Evolutionary conservation across 2,797 vertebrate genomes (phyloP).

Genomic region (Orientallactaga sibirica): DNA sequence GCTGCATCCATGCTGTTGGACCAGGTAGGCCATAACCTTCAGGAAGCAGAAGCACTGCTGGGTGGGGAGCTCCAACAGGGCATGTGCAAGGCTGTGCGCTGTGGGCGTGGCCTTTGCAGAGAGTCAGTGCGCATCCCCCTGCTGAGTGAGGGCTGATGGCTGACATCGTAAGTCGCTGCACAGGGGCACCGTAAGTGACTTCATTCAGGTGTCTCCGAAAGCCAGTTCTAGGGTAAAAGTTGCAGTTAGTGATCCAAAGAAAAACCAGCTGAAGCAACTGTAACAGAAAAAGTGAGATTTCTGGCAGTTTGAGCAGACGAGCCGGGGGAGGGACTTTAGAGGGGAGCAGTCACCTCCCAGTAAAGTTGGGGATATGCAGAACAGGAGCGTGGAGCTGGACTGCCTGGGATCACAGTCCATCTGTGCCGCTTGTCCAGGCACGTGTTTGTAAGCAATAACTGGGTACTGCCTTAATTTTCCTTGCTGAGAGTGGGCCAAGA

Average conservation of each 20-base stretch:
- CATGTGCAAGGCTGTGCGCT: neutral
- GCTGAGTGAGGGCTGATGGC: neutral
- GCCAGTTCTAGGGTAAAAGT: neutral
- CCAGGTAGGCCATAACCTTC: neutral
- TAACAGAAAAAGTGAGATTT: neutral
- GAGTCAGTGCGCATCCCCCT: rapidly evolving
- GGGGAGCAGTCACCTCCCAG: neutral
- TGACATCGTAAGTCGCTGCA: neutral
- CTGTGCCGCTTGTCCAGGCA: neutral
- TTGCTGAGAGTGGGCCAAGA: neutral
- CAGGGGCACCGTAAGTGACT: too few species aligned
- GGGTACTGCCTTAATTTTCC: constrained; percentile 3
- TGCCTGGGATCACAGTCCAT: neutral
- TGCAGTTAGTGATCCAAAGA: neutral
- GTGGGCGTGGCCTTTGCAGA: rapidly evolving
- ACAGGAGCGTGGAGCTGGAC: neutral
- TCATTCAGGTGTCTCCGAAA: neutral
- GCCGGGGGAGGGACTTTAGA: neutral
- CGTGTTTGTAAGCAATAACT: neutral
- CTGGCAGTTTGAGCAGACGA: neutral
- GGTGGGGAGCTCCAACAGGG: neutral
- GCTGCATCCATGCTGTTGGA: neutral
- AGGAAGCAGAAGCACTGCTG: neutral
- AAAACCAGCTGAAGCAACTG: neutral
- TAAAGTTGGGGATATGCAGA: neutral